Conservation (phyloP, 2,113 vertebrate species). For the Phasianus colchicus region DNA sequence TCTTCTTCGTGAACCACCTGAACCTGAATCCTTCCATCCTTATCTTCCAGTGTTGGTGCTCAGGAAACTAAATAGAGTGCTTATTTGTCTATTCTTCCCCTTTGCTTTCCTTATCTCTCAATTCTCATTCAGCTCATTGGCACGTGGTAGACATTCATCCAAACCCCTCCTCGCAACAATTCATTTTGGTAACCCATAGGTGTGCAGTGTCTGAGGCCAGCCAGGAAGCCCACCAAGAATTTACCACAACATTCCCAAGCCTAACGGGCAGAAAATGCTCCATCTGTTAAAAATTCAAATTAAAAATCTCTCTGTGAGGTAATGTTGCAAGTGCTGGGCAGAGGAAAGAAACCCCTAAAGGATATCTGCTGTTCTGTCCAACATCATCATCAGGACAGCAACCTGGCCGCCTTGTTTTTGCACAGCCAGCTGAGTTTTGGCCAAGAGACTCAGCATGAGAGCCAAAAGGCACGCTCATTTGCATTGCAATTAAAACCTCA, state of each 20-base stretch:
- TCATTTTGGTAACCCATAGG: accelerated
- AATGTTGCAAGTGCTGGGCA: background rate
- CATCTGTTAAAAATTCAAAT: background rate
- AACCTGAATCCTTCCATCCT: background rate
- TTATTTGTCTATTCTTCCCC: background rate
- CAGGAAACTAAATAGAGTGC: background rate
- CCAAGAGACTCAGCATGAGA: background rate
- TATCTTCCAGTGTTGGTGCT: accelerated
- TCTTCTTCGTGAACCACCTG: background rate
- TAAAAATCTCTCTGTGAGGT: background rate
- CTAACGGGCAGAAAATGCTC: background rate
- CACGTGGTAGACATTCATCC: accelerated
- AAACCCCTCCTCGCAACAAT: accelerated
- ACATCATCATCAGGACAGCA: accelerated
- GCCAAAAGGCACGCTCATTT: accelerated
- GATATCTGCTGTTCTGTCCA: background rate
- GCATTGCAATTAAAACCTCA: background rate
- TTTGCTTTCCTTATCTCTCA: background rate
- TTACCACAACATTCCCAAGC: background rate
- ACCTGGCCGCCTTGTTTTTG: background rate
- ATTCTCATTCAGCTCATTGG: background rate
- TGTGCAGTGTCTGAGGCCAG: background rate
- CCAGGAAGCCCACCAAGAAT: background rate
- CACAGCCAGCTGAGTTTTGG: background rate
- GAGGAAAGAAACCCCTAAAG: background rate